phyloP scores from a whole-genome alignment of 2,888 invertebrate genomes.

The Temnothorax unifasciatus region DNA sequence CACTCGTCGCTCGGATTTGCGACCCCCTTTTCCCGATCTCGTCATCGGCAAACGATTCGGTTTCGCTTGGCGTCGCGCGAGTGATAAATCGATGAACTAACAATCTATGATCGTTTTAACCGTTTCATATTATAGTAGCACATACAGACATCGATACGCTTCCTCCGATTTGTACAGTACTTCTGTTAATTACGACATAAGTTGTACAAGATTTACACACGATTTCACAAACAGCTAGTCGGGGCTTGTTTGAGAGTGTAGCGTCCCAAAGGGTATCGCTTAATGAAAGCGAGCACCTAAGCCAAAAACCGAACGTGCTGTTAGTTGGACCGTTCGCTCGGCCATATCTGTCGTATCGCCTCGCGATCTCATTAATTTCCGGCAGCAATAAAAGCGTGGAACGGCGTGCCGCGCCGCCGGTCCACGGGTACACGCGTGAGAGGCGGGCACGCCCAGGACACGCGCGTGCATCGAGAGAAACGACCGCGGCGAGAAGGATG shows the following conservation, averaged over 20 bases:
- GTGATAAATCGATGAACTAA: constrained; percentile 14
- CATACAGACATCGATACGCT: background rate
- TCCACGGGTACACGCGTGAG: constrained; percentile 79
- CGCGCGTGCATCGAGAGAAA: constrained; percentile 53
- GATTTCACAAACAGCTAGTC: background rate
- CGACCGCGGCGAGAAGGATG: constrained; percentile 44
- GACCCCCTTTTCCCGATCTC: constrained; percentile 1
- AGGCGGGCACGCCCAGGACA: constrained; percentile 83
- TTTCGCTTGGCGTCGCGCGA: constrained; percentile 6
- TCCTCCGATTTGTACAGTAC: background rate
- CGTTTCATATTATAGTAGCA: background rate
- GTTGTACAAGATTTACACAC: background rate
- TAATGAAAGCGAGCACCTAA: constrained; percentile 8
- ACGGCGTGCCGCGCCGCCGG: constrained; percentile 12
- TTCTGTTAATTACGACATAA: background rate
- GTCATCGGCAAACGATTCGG: constrained; percentile 15
- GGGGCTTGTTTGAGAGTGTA: background rate
- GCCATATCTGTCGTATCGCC: constrained; percentile 60
- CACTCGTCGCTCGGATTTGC: constrained; percentile 21
- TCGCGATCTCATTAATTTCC: constrained; percentile 84
- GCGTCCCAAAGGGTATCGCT: constrained; percentile 2
- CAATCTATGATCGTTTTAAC: background rate
- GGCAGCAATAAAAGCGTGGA: constrained; percentile 74
- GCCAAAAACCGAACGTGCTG: constrained; percentile 22
- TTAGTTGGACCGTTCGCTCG: constrained; percentile 23